These are phyloP conservation scores for Chrysopilus asiliformis DNA, from an alignment of 2,888 invertebrate genomes.

Conservation along the genomic window DNA sequence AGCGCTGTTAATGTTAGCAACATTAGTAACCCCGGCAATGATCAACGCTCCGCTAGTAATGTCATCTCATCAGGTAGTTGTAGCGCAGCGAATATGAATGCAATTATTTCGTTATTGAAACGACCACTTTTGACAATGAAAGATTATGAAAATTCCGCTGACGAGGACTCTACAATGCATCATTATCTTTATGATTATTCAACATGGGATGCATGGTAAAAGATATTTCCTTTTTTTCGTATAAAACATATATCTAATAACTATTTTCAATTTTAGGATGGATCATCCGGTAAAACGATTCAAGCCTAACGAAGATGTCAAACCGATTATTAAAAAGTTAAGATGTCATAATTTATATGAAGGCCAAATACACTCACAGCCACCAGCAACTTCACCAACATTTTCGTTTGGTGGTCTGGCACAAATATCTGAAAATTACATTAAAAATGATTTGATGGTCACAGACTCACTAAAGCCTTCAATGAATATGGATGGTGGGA, in stretches of 20 bases:
- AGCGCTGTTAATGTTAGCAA: conserved; percentile 8
- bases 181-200: conserved; percentile 83
- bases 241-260: background rate
- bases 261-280: conserved; percentile 48
- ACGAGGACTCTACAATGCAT: conserved; percentile 67
- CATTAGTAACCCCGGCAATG: conserved; percentile 5
- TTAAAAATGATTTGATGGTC: conserved; percentile 11
- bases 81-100: conserved; percentile 21
- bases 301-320: conserved; percentile 45
- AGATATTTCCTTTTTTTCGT: background rate
- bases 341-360: conserved; percentile 45
- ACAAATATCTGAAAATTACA: conserved; percentile 8
- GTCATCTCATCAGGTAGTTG: no score
- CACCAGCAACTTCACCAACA: conserved; percentile 35
- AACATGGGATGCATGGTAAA: conserved; percentile 73
- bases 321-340: conserved; percentile 29
- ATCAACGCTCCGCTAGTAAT: no score
- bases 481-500: conserved; percentile 17
- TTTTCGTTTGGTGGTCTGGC: conserved; percentile 18
- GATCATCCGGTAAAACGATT: conserved; percentile 85
- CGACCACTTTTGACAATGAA: conserved; percentile 65
- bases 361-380: conserved; percentile 41
- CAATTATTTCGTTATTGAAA: conserved; percentile 41
- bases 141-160: conserved; percentile 63
- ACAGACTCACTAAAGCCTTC: background rate